These are phyloP conservation scores for Pocillopora grandis DNA, from an alignment of 92 coral and sea anemone genomes.

Conservation along the genomic window DNA sequence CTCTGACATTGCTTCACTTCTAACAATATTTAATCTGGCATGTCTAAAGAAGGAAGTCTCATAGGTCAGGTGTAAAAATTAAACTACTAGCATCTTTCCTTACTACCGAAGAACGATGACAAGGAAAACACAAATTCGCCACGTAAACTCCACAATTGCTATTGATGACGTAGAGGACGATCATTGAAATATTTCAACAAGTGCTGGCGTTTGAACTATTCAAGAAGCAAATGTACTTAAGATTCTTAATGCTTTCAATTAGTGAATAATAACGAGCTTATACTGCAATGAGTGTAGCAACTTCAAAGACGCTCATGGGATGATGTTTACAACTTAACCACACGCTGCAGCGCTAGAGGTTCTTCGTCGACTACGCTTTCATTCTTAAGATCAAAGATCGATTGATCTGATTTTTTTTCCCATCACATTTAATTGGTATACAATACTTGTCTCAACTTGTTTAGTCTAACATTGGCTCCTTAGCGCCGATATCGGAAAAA, in stretches of 20 bases:
- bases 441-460: constrained; percentile 23
- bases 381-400: constrained; percentile 5
- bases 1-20: too few species aligned
- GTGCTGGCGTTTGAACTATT: background rate
- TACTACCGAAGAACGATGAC: too few species aligned
- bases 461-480: background rate
- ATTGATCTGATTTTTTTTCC: background rate
- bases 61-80: too few species aligned
- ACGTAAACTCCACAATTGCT: background rate
- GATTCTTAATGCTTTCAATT: constrained; percentile 15
- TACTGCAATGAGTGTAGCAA: background rate
- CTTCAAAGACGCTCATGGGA: background rate
- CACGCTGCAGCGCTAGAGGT: too few species aligned
- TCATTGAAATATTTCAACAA: background rate
- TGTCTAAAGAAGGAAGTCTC: too few species aligned
- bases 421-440: background rate
- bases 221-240: background rate
- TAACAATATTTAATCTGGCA: too few species aligned
- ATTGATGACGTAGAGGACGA: background rate
- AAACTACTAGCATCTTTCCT: too few species aligned
- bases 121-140: background rate
- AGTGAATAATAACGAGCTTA: background rate
- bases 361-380: background rate
- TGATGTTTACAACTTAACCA: background rate
- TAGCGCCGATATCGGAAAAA: background rate